Evolutionary conservation across 2,888 invertebrate genomes (phyloP).

Genomic region (Abrostola tripartita): DNA sequence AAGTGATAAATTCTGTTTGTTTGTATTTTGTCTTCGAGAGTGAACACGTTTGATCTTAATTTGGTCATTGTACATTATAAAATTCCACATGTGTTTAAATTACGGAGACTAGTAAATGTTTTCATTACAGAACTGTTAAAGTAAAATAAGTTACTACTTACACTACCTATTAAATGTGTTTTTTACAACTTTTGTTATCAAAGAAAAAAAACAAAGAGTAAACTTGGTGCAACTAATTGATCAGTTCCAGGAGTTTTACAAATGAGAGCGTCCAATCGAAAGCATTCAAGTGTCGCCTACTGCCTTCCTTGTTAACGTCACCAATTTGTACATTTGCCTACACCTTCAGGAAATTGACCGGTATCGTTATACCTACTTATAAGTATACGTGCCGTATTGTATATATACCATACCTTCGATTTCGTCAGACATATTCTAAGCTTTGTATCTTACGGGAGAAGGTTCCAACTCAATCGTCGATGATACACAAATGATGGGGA

Average conservation of each 20-base stretch:
- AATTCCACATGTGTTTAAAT: conserved; percentile 37
- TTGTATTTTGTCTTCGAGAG: conserved; percentile 37
- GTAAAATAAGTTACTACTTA: no score
- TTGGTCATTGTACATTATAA: conserved; percentile 34
- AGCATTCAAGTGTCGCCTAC: conserved; percentile 68
- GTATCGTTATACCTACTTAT: conserved; percentile 22
- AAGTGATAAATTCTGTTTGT: conserved; percentile 46
- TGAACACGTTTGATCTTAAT: conserved; percentile 42
- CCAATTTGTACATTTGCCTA: conserved; percentile 46
- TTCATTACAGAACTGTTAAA: no score
- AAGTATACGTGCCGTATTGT: conserved; percentile 7
- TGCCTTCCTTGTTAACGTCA: conserved; percentile 35
- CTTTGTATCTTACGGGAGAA: conserved; percentile 44
- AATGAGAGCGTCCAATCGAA: conserved; percentile 44
- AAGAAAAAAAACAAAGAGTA: no score
- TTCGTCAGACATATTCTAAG: conserved; percentile 19
- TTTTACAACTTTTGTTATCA: no score
- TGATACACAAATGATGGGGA: conserved; percentile 43
- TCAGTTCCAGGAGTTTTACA: conserved; percentile 44
- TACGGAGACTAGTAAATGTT: conserved; percentile 11
- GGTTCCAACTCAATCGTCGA: conserved; percentile 45
- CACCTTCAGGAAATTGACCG: conserved; percentile 50
- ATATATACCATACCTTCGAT: neutral
- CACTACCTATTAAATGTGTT: no score
- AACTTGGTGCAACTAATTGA: conserved; percentile 48